Evolutionary conservation across 2,888 invertebrate species (phyloP).

Genomic region (Eupithecia insigniata): DNA sequence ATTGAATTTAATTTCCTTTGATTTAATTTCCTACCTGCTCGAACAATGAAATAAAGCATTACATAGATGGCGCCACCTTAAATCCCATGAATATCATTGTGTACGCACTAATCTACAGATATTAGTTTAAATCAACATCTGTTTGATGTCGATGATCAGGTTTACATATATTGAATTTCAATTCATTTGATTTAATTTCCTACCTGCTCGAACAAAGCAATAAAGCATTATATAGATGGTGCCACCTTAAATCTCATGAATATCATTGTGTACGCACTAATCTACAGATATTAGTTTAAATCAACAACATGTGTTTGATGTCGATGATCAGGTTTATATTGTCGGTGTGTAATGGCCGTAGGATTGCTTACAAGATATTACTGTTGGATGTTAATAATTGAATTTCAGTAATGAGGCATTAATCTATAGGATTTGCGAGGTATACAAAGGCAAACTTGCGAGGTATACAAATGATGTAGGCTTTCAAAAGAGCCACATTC

Average conservation of each 20-base stretch:
- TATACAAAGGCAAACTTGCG: neutral
- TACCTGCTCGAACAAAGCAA: neutral
- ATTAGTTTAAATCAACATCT: too few relatives aligned
- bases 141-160: conserved; percentile 34
- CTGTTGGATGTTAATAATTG: conserved; percentile 14
- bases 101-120: too few relatives aligned
- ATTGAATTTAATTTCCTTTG: conserved; percentile 21
- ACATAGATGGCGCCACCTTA: too few relatives aligned
- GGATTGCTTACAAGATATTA: conserved; percentile 19
- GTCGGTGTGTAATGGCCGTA: conserved; percentile 19
- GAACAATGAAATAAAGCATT: too few relatives aligned
- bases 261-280: conserved; percentile 11
- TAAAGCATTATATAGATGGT: neutral
- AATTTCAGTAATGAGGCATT: conserved; percentile 6
- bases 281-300: conserved; percentile 26
- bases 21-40: too few relatives aligned
- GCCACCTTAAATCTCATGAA: conserved; percentile 10
- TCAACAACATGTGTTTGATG: conserved; percentile 36
- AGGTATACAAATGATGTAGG: neutral
- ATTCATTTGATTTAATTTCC: neutral
- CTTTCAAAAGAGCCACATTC: neutral
- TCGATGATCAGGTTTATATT: conserved; percentile 26
- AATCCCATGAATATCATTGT: too few relatives aligned
- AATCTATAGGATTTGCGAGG: conserved; percentile 14
- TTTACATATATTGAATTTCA: conserved; percentile 28